A percentile compares a stretch with the other conserved stretches of the same genome.
These are phyloP conservation scores for Ptilonorhynchus violaceus DNA, from an alignment of 2,113 vertebrate genomes.

Conservation along the genomic window DNA sequence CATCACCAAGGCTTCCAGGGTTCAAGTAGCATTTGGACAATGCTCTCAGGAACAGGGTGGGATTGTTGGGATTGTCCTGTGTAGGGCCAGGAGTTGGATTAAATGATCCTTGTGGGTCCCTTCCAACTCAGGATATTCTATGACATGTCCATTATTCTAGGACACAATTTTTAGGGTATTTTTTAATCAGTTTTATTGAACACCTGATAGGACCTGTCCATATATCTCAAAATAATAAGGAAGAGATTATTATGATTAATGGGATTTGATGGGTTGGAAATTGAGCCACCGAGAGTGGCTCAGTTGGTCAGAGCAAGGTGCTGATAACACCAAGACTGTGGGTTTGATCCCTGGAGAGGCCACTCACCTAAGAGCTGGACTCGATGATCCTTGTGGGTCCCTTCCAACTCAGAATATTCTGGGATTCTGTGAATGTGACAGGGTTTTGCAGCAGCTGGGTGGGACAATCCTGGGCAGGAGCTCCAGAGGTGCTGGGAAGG, in stretches of 20 bases:
- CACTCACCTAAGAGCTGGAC: no score
- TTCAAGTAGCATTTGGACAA: neutral
- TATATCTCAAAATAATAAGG: neutral
- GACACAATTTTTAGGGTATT: neutral
- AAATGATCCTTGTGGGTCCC: neutral
- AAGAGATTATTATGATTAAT: neutral
- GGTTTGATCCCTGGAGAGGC: no score
- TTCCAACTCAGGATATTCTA: neutral
- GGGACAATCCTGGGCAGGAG: neutral
- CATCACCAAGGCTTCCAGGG: neutral
- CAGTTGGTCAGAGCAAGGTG: no score
- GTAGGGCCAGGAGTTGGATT: neutral
- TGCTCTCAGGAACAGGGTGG: neutral
- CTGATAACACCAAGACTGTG: no score
- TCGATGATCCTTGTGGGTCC: no score
- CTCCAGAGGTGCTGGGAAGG: neutral
- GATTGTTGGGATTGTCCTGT: neutral
- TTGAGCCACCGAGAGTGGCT: no score
- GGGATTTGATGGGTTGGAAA: neutral
- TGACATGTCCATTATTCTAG: neutral
- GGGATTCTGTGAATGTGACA: neutral
- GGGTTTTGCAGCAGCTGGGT: neutral
- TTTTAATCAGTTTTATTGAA: neutral
- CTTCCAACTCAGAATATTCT: no score
- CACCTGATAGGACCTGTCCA: neutral